Conservation (phyloP, 2,113 vertebrate genomes). For the Pseudopodoces humilis region DNA sequence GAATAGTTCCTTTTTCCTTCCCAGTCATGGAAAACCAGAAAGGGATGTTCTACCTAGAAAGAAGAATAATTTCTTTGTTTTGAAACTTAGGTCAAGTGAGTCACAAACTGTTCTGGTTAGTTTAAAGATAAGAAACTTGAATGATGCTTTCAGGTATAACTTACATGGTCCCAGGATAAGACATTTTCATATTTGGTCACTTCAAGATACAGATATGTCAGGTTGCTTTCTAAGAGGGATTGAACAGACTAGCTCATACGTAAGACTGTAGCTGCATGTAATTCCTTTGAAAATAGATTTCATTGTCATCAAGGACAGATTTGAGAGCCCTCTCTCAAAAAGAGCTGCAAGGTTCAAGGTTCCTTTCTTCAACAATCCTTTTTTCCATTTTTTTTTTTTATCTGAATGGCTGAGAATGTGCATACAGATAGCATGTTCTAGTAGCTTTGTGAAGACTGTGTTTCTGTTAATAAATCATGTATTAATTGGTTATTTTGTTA, state of each 20-base stretch:
- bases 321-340: not conserved
- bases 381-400: fast-evolving
- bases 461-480: not conserved
- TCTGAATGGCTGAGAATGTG: not conserved
- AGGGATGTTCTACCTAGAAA: not conserved
- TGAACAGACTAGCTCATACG: not conserved
- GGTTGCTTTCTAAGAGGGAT: not conserved
- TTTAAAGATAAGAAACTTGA: not conserved
- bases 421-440: not conserved
- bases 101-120: not conserved
- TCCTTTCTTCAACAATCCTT: not conserved
- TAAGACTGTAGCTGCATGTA: not conserved
- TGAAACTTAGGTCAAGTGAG: not conserved
- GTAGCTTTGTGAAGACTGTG: not conserved
- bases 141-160: not conserved
- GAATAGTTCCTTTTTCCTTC: not conserved
- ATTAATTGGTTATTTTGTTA: not conserved
- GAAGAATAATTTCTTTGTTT: not conserved
- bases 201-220: not conserved
- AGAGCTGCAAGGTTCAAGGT: not conserved
- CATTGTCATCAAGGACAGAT: not conserved
- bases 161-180: not conserved
- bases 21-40: not conserved
- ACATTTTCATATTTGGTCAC: fast-evolving
- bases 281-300: not conserved